Evolutionary conservation across 2,797 vertebrate genomes (phyloP).

Genomic region (Chaetodon trifasciatus): DNA sequence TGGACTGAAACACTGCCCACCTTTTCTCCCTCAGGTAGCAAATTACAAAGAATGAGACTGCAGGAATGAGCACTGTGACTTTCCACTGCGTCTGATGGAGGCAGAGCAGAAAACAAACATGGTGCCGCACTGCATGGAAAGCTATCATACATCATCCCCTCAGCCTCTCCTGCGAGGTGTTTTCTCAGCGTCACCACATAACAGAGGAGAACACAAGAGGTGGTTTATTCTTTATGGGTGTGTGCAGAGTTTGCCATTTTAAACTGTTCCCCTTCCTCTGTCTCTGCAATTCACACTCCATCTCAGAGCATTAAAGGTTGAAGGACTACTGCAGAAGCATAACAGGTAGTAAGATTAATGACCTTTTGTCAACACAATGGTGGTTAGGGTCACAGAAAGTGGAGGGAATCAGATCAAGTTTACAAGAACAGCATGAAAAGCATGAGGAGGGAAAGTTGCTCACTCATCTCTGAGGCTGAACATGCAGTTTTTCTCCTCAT

Average conservation of each 20-base stretch:
- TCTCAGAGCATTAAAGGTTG: conserved; percentile 2
- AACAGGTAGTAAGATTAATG: conserved; percentile 25
- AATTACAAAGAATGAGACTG: conserved; percentile 40
- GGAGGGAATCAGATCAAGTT: conserved; percentile 18
- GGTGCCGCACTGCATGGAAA: conserved; percentile 4
- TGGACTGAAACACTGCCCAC: conserved; percentile 5
- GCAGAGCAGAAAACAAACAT: not conserved
- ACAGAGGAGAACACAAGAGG: not conserved
- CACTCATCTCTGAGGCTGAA: not conserved
- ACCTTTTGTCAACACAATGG: not conserved
- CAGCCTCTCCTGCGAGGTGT: not conserved
- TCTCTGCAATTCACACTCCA: conserved; percentile 3
- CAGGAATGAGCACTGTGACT: conserved; percentile 6
- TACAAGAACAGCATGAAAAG: not conserved
- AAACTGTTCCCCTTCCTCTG: not conserved
- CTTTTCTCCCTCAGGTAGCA: conserved; percentile 17
- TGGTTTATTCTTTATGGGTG: not conserved
- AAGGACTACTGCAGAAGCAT: not conserved
- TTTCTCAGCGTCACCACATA: not conserved
- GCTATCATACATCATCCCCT: not conserved
- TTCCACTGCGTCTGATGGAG: not conserved
- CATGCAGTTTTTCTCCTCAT: not conserved
- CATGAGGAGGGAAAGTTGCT: not conserved
- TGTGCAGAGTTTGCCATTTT: not conserved
- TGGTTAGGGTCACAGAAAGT: not conserved